Conservation (phyloP, 2,797 vertebrate genomes). For the Mormyrops attenuatus region DNA sequence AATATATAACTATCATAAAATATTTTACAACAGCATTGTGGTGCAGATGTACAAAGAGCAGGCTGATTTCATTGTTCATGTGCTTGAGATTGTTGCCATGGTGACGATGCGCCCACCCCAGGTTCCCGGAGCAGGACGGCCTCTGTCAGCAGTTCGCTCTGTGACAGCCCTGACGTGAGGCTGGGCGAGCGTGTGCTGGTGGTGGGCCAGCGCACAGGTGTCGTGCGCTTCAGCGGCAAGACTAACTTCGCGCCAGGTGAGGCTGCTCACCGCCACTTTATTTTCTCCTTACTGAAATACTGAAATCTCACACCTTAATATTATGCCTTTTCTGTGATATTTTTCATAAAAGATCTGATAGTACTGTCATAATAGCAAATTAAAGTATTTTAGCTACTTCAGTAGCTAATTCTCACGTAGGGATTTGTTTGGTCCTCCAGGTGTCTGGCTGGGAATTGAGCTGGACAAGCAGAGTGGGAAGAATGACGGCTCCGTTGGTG, state of each 20-base stretch:
- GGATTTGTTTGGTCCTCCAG: slow-evolving; percentile 48
- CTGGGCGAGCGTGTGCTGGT: slow-evolving; percentile 83
- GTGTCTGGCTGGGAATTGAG: slow-evolving; percentile 90
- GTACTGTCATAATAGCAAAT: not conserved
- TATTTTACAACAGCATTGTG: not conserved
- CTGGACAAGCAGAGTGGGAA: slow-evolving; percentile 91
- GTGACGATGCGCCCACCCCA: slow-evolving; percentile 37
- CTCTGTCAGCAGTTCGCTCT: slow-evolving; percentile 56
- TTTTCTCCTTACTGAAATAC: not conserved
- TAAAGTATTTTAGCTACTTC: not conserved
- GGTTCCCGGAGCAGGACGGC: slow-evolving; percentile 61
- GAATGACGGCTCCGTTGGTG: slow-evolving; percentile 88
- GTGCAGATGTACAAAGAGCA: not conserved
- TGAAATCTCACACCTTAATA: not conserved
- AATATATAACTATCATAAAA: not conserved
- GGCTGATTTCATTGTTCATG: not conserved
- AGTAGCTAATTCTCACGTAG: not conserved
- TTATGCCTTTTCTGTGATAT: not conserved
- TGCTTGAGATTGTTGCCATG: slow-evolving; percentile 11
- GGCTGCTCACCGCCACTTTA: not conserved
- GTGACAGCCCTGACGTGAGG: slow-evolving; percentile 50
- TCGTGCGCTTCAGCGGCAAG: slow-evolving; percentile 79
- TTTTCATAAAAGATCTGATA: not conserved
- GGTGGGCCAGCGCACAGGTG: slow-evolving; percentile 85
- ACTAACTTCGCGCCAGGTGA: slow-evolving; percentile 92